Conservation (phyloP, 2,113 vertebrate species). For the Athene noctua region DNA sequence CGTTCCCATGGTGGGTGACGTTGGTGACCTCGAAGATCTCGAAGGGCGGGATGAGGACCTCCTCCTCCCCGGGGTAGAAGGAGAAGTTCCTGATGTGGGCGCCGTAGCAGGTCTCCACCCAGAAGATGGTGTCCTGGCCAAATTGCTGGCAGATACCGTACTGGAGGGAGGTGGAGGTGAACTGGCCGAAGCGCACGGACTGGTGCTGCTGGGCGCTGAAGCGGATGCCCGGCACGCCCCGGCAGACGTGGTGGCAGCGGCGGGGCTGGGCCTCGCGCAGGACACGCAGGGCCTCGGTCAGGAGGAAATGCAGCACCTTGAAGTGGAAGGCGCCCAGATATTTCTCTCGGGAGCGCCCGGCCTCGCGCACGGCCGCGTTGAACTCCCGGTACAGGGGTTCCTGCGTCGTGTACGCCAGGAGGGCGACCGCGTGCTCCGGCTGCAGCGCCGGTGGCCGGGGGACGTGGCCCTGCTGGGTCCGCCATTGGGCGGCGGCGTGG, state of each 20-base stretch:
- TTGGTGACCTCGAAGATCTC: conserved; percentile 59
- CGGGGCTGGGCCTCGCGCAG: not conserved
- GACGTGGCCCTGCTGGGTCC: not conserved
- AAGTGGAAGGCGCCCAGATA: conserved; percentile 1
- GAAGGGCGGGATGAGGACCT: conserved; percentile 63
- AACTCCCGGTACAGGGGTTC: conserved; percentile 26
- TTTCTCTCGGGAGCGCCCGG: conserved; percentile 2
- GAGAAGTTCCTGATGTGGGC: conserved; percentile 46
- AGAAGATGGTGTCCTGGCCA: conserved; percentile 63
- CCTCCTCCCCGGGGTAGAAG: conserved; percentile 49
- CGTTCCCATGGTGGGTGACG: rapidly evolving
- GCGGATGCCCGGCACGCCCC: conserved; percentile 14
- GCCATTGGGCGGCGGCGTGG: conserved; percentile 18
- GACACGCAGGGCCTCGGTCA: conserved; percentile 49
- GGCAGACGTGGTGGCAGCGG: conserved; percentile 38
- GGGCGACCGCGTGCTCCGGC: conserved; percentile 12
- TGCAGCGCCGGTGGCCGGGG: not conserved
- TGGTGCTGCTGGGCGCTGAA: not conserved
- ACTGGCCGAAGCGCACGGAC: conserved; percentile 40
- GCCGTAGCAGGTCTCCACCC: conserved; percentile 60
- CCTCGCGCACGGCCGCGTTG: conserved; percentile 37
- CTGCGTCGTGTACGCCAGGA: conserved; percentile 59
- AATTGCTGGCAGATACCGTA: not conserved
- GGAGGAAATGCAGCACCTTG: conserved; percentile 69
- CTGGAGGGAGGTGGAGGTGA: conserved; percentile 19